Evolutionary conservation across 2,113 vertebrate genomes (phyloP), one percentile per base, ranked within the genome.

Genomic region (Morone saxatilis): DNA sequence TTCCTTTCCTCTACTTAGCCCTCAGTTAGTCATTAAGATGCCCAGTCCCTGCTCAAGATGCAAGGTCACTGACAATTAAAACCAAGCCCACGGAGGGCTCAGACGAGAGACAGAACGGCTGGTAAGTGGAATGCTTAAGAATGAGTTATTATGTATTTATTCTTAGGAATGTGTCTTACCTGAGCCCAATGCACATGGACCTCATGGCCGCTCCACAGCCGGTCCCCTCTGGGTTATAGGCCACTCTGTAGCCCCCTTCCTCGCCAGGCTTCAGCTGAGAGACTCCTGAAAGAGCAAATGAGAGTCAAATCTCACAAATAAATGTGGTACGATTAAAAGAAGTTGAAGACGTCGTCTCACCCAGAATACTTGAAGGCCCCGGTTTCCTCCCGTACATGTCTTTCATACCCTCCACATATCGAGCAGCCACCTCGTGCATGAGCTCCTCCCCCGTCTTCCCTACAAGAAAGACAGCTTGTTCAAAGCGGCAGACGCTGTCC

Each of bases 161-260:
- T 43, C 14, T 40, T 4, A 40, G 43, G 48, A 17, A 14, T 22
- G 13, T 59, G 19, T 76, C 68, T 84, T 41, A 95, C 96, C 95
- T 96, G 61, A 97, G 94, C 4, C 96, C 96, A 11, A 97, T 97
- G 88, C 96, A 97, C 96, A 97, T 97, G 73, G 96, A 95, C 76
- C 96, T 95, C 96, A 96, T 96, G 31, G 96, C 96, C 0, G 96
- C 96, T 13, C 96, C 96, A 85, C 96, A 97, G 56, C 96, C 96
- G 0, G 93, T 95, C 1, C 92, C 95, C 0, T 93, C 87, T 0
- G 95, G 92, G 81, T 96, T 96, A 88, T 96, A 96, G 4, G 92
- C 79, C 53, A 97, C 94, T 71, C 94, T 92, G 86, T 85, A 96
- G 6, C 96, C 96, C 2, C 85, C 94, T 50, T 95, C 93, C 53